These are phyloP conservation scores for Biston stratarius DNA, from an alignment of 2,888 invertebrate genomes.

Conservation along the genomic window DNA sequence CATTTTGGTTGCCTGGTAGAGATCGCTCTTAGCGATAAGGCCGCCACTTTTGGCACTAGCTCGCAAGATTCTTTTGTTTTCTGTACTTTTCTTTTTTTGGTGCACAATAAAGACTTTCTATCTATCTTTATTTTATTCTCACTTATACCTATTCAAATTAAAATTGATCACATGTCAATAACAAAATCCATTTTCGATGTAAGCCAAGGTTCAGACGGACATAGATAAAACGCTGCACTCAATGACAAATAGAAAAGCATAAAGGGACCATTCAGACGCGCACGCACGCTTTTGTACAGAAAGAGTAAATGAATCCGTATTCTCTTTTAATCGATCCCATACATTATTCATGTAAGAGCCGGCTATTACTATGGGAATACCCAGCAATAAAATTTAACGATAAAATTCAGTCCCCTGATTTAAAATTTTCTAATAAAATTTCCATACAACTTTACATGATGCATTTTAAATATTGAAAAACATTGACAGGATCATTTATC, in stretches of 20 bases:
- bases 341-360: conserved; percentile 52
- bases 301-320: conserved; percentile 33
- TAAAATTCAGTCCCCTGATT: neutral
- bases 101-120: too few relatives aligned
- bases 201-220: conserved; percentile 37
- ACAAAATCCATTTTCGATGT: conserved; percentile 25
- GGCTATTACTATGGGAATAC: conserved; percentile 31
- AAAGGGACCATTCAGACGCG: conserved; percentile 58
- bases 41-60: too few relatives aligned
- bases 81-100: too few relatives aligned
- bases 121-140: neutral
- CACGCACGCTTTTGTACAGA: conserved; percentile 54
- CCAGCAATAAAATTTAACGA: conserved; percentile 8
- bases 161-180: conserved; percentile 28
- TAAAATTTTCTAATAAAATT: too few relatives aligned
- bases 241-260: conserved; percentile 49
- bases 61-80: too few relatives aligned
- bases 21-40: too few relatives aligned
- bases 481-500: too few relatives aligned
- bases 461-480: too few relatives aligned
- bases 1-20: too few relatives aligned
- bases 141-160: conserved; percentile 1
- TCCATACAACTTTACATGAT: too few relatives aligned
- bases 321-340: conserved; percentile 40
- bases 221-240: conserved; percentile 23